Conservation (phyloP, 53 echinoderm and acorn worm species). For the Apostichopus leukothele region DNA sequence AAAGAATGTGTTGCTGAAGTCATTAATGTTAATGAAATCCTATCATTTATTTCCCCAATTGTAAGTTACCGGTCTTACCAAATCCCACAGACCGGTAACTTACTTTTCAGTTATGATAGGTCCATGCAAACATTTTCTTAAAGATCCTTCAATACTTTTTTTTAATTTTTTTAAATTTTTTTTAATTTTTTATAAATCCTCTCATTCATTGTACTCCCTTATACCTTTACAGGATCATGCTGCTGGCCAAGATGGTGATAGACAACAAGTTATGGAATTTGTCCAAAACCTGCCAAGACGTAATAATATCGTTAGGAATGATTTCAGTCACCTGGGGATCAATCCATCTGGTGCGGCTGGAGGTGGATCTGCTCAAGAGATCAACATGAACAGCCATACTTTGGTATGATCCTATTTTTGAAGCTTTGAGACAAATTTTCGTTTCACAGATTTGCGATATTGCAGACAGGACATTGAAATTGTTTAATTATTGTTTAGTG, state of each 20-base stretch:
- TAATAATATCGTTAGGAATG: constrained; percentile 68
- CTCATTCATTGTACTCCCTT: background rate
- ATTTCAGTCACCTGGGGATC: constrained; percentile 96
- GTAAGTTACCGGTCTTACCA: background rate
- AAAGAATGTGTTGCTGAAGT: too few relatives aligned
- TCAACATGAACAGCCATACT: too few relatives aligned
- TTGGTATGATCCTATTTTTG: too few relatives aligned
- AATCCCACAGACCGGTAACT: background rate
- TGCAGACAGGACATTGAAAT: too few relatives aligned
- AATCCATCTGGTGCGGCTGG: constrained; percentile 43
- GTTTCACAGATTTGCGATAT: too few relatives aligned
- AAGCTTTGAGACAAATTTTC: too few relatives aligned
- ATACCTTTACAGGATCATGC: constrained; percentile 57
- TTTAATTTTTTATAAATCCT: background rate
- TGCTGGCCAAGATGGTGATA: constrained; percentile 51
- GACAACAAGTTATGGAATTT: constrained; percentile 66
- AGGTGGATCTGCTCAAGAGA: background rate
- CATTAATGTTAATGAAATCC: too few relatives aligned
- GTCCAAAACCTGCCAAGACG: constrained; percentile 67
- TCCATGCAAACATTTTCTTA: background rate
- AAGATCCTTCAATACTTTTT: background rate
- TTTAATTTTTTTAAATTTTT: too few relatives aligned
- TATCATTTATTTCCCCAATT: too few relatives aligned
- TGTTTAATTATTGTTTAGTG: too few relatives aligned
- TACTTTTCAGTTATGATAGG: background rate